Evolutionary conservation across 2,113 vertebrate species (phyloP).

Genomic region (Hydrolagus affinis): DNA sequence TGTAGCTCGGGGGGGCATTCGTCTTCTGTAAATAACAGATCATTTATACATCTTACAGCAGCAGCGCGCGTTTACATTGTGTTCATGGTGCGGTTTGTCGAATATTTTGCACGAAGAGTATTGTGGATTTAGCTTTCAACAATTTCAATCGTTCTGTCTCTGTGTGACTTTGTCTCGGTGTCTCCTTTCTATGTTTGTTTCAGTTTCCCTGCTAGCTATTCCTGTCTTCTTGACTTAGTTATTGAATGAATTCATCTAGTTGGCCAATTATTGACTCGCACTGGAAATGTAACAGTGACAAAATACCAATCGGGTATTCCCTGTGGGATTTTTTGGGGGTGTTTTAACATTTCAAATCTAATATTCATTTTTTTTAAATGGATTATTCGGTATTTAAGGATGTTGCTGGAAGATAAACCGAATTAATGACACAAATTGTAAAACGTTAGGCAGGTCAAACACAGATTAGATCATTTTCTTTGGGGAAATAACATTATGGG

Average conservation of each 20-base stretch:
- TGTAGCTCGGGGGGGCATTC: background rate
- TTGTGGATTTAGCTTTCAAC: background rate
- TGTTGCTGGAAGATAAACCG: background rate
- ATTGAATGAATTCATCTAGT: background rate
- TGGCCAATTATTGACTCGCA: background rate
- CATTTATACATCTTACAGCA: background rate
- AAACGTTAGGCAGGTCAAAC: background rate
- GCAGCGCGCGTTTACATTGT: background rate
- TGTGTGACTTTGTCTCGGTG: constrained; percentile 3
- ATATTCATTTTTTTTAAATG: background rate
- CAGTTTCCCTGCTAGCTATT: background rate
- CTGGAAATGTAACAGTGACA: no score
- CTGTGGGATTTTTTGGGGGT: background rate
- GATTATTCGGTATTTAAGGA: background rate
- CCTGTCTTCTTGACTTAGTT: background rate
- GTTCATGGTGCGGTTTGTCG: background rate
- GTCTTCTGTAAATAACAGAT: background rate
- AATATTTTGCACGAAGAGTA: background rate
- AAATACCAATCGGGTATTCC: no score
- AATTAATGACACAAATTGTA: background rate
- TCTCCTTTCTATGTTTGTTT: background rate
- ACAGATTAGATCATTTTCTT: no score
- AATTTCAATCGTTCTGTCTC: background rate
- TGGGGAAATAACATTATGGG: no score
- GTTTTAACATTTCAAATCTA: background rate